Evolutionary conservation across 2,888 invertebrate species (phyloP).

Genomic region (Lysandra bellargus): DNA sequence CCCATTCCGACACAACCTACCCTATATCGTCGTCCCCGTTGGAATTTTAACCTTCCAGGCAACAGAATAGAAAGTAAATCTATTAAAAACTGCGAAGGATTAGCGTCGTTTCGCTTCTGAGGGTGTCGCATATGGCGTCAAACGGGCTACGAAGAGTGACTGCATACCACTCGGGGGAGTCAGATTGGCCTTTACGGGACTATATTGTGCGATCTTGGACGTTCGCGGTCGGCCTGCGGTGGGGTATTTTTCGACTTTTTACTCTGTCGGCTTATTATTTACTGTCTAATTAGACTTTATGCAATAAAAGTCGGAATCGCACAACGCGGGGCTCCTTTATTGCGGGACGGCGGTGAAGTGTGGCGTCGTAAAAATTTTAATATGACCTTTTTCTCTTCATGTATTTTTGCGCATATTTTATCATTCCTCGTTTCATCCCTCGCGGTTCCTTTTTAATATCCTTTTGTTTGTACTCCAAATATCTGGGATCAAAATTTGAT

Average conservation of each 20-base stretch:
- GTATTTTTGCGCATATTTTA: conserved; percentile 15
- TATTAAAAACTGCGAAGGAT: conserved; percentile 45
- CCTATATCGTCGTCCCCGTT: conserved; percentile 47
- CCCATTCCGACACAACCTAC: conserved; percentile 63
- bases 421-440: background rate
- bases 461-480: background rate
- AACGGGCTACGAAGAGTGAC: conserved; percentile 75
- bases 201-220: conserved; percentile 55
- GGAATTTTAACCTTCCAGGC: conserved; percentile 55
- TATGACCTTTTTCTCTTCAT: conserved; percentile 5
- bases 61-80: conserved; percentile 53
- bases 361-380: conserved; percentile 21
- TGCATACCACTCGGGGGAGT: conserved; percentile 73
- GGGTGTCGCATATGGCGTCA: conserved; percentile 74
- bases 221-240: conserved; percentile 51
- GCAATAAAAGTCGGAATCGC: conserved; percentile 24
- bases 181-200: conserved; percentile 69
- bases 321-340: conserved; percentile 16
- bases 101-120: conserved; percentile 54
- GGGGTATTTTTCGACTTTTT: conserved; percentile 29
- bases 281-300: conserved; percentile 13
- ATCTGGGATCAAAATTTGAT: background rate
- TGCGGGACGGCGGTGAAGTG: conserved; percentile 21
- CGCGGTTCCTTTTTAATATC: background rate
- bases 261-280: conserved; percentile 6